These are phyloP conservation scores for Bombus cullumanus DNA, from an alignment of 1,140 invertebrate species.

Conservation along the genomic window DNA sequence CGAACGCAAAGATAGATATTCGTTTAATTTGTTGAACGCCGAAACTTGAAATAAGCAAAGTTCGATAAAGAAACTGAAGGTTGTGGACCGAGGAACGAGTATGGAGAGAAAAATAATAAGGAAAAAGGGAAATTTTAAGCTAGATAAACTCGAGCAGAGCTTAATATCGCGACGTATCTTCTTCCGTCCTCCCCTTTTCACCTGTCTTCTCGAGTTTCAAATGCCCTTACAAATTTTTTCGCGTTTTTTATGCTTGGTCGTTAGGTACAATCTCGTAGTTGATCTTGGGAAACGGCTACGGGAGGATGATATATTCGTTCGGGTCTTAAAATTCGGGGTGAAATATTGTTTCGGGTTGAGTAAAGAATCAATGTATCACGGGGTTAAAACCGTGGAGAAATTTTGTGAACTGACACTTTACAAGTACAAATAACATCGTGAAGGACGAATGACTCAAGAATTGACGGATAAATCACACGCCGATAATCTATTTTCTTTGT, in stretches of 20 bases:
- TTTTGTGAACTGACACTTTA: background rate
- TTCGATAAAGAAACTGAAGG: too few relatives aligned
- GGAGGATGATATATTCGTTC: background rate
- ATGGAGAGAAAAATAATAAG: background rate
- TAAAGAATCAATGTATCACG: conserved; percentile 5
- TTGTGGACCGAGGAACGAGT: too few relatives aligned
- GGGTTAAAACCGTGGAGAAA: background rate
- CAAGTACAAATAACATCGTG: too few relatives aligned
- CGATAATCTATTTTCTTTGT: background rate
- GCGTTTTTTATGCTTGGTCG: conserved; percentile 39
- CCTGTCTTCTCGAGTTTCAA: background rate
- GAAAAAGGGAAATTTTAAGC: background rate
- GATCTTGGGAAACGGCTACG: background rate
- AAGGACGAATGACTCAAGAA: too few relatives aligned
- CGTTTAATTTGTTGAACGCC: background rate
- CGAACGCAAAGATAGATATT: background rate
- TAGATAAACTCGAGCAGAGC: conserved; percentile 44
- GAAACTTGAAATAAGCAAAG: background rate
- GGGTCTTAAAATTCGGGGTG: background rate
- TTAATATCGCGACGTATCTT: conserved; percentile 26
- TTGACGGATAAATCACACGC: too few relatives aligned
- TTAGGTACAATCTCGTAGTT: conserved; percentile 35
- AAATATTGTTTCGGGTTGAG: background rate
- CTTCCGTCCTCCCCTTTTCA: background rate
- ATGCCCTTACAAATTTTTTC: background rate